These are phyloP conservation scores for Drosophila yakuba DNA, from an alignment of 1,140 invertebrate species.

Conservation along the genomic window DNA sequence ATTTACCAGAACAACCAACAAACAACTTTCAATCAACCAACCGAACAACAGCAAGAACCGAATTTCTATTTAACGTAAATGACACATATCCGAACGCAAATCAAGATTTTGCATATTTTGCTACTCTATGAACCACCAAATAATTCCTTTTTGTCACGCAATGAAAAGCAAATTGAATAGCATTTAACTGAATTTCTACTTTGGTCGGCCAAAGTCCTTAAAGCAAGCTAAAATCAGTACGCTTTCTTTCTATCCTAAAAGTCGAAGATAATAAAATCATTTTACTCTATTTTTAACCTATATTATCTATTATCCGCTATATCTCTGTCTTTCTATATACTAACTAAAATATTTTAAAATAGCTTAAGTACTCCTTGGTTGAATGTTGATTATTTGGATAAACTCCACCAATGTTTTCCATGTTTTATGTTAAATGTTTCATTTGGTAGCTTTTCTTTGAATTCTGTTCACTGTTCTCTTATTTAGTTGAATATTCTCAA, in stretches of 20 bases:
- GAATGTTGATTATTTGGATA: conserved; percentile 50
- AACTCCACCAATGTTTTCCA: conserved; percentile 40
- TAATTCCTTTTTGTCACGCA: conserved; percentile 47
- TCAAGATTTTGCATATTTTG: conserved; percentile 38
- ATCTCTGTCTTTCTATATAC: conserved; percentile 68
- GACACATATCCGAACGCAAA: conserved; percentile 61
- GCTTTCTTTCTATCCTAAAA: conserved; percentile 49
- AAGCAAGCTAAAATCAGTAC: conserved; percentile 54
- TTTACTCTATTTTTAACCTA: conserved; percentile 54
- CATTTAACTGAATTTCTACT: conserved; percentile 27
- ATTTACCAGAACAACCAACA: conserved; percentile 31
- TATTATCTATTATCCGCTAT: conserved; percentile 54
- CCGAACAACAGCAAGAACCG: conserved; percentile 41
- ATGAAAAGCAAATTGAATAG: conserved; percentile 56
- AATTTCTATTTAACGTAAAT: conserved; percentile 29
- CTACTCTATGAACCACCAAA: conserved; percentile 39
- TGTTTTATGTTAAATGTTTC: conserved; percentile 53
- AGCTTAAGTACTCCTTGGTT: conserved; percentile 65
- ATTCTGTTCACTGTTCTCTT: conserved; percentile 27
- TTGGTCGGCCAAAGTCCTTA: conserved; percentile 48
- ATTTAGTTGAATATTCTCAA: conserved; percentile 16
- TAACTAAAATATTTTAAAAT: conserved; percentile 60
- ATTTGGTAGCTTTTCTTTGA: conserved; percentile 41
- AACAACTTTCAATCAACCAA: conserved; percentile 24
- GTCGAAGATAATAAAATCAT: conserved; percentile 51